Evolutionary conservation across 2,113 vertebrate species (phyloP).

Genomic region (Candoia aspera): DNA sequence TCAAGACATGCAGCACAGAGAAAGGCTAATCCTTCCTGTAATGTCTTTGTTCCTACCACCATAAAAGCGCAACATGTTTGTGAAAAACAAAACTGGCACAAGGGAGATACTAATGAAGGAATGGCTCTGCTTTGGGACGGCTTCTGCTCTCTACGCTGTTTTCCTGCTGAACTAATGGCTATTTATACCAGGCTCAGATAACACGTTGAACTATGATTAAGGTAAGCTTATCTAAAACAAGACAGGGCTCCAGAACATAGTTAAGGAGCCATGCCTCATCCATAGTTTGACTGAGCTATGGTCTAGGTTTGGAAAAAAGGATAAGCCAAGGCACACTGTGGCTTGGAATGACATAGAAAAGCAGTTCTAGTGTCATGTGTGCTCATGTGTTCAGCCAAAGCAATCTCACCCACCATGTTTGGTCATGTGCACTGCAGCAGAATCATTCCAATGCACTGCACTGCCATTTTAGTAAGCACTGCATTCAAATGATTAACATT

Average conservation of each 20-base stretch:
- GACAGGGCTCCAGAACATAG: background rate
- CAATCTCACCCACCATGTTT: too few relatives aligned
- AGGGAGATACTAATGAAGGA: background rate
- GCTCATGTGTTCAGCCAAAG: background rate
- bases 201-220: background rate
- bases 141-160: background rate
- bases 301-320: background rate
- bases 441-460: background rate
- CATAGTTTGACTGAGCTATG: background rate
- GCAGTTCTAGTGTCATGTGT: background rate
- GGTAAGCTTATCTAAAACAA: background rate
- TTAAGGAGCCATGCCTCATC: background rate
- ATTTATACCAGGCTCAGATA: background rate
- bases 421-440: background rate
- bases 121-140: background rate
- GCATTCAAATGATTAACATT: too few relatives aligned
- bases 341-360: too few relatives aligned
- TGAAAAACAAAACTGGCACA: background rate
- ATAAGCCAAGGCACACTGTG: background rate
- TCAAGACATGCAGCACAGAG: background rate
- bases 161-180: background rate
- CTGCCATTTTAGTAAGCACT: background rate
- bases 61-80: background rate
- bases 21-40: background rate
- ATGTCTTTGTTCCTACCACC: background rate